These are phyloP conservation scores for Serripes groenlandicus DNA, from an alignment of 2,888 invertebrate species.

Conservation along the genomic window DNA sequence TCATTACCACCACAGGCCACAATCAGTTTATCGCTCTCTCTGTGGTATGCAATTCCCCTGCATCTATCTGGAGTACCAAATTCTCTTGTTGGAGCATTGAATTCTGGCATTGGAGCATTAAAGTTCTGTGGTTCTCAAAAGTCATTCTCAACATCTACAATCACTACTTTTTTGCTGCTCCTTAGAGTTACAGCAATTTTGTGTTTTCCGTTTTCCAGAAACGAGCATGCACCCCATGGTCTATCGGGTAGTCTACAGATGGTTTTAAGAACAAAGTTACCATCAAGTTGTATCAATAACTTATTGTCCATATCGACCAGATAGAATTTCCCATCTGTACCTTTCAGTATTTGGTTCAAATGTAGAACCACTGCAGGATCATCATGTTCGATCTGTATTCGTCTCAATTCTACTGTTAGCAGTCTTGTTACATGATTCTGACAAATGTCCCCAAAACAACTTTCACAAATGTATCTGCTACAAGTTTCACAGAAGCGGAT, in stretches of 20 bases:
- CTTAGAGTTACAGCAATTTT: not conserved
- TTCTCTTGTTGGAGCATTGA: too few relatives aligned
- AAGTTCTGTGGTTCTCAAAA: not conserved
- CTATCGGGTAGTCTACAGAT: not conserved
- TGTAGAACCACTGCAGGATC: not conserved
- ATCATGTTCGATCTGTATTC: too few relatives aligned
- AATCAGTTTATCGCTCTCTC: not conserved
- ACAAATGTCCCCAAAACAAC: not conserved
- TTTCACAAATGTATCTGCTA: not conserved
- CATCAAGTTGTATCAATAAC: not conserved
- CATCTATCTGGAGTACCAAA: not conserved
- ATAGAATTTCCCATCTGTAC: not conserved
- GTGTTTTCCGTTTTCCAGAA: not conserved
- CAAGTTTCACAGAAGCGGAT: not conserved
- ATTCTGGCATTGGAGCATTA: too few relatives aligned
- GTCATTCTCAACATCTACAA: not conserved
- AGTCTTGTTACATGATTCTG: not conserved
- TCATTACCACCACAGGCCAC: not conserved
- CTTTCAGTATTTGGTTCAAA: not conserved
- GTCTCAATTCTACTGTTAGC: not conserved
- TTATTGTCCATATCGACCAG: not conserved
- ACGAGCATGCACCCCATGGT: not conserved
- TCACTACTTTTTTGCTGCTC: not conserved
- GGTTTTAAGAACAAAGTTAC: not conserved
- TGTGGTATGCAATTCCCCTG: not conserved